Conservation (phyloP, 2,113 vertebrate species). For the Dicaeum eximium region DNA sequence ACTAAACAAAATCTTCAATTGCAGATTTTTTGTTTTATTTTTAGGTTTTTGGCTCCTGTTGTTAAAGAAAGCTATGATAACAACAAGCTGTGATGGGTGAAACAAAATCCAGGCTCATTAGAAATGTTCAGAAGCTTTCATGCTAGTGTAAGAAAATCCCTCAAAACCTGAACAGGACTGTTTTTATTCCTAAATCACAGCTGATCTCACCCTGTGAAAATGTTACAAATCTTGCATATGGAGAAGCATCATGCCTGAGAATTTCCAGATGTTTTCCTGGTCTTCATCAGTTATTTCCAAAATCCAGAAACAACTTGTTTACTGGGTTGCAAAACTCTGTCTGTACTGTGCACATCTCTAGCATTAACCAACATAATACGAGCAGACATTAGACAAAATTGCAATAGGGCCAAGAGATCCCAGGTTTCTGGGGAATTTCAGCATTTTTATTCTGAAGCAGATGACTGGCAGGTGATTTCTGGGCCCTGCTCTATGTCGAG, state of each 20-base stretch:
- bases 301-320: neutral
- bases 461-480: neutral
- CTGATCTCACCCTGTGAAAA: conserved; percentile 49
- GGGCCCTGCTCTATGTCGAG: neutral
- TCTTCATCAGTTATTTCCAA: neutral
- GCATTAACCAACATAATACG: neutral
- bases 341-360: neutral
- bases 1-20: neutral
- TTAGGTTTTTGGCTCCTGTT: neutral
- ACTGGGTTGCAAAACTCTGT: neutral
- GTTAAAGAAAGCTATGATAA: neutral
- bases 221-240: conserved; percentile 7
- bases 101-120: neutral
- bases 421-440: neutral
- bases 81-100: neutral
- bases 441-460: neutral
- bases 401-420: neutral
- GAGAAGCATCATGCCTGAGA: neutral
- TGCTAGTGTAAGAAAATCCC: neutral
- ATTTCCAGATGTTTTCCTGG: conserved; percentile 43
- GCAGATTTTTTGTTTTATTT: neutral
- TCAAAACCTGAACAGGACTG: neutral
- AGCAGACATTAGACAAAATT: neutral
- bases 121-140: neutral
- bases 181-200: neutral